Evolutionary conservation across 2,888 invertebrate species (phyloP).

Genomic region (Dromius quadrimaculatus): DNA sequence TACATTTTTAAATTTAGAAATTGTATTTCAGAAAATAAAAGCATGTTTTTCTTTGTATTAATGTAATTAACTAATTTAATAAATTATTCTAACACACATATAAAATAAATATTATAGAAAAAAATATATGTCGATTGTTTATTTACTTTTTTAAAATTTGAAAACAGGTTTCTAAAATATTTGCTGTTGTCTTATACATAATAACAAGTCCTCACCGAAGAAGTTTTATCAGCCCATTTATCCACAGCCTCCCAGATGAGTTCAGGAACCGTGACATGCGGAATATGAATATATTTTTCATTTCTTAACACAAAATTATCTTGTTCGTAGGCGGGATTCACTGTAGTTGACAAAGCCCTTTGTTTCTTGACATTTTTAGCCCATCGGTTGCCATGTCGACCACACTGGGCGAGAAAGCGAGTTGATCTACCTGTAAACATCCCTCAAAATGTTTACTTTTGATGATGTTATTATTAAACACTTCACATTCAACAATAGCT

Average conservation of each 20-base stretch:
- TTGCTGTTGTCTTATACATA: too few species aligned
- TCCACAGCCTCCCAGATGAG: slow-evolving; percentile 19
- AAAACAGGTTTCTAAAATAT: too few species aligned
- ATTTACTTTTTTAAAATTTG: too few species aligned
- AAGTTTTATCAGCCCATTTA: slow-evolving; percentile 37
- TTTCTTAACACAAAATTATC: slow-evolving; percentile 6
- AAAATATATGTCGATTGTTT: too few species aligned
- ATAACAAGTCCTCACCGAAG: slow-evolving; percentile 39
- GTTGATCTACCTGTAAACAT: slow-evolving; percentile 29
- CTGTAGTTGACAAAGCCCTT: slow-evolving; percentile 9
- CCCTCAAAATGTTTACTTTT: too few species aligned
- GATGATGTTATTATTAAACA: not conserved
- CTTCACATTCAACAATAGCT: slow-evolving; percentile 1
- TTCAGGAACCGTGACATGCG: slow-evolving; percentile 40
- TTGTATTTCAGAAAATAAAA: too few species aligned
- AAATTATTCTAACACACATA: too few species aligned
- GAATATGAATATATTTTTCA: slow-evolving; percentile 22
- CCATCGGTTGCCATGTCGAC: slow-evolving; percentile 17
- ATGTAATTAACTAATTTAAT: too few species aligned
- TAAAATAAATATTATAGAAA: too few species aligned
- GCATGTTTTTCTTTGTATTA: too few species aligned
- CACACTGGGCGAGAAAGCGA: not conserved
- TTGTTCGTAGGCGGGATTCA: not conserved
- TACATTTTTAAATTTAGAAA: too few species aligned
- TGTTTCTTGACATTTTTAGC: not conserved